A percentile compares a stretch with the other conserved stretches of the same genome.
Evolutionary conservation across 2,113 vertebrate species (phyloP).

Genomic region (Equus quagga): DNA sequence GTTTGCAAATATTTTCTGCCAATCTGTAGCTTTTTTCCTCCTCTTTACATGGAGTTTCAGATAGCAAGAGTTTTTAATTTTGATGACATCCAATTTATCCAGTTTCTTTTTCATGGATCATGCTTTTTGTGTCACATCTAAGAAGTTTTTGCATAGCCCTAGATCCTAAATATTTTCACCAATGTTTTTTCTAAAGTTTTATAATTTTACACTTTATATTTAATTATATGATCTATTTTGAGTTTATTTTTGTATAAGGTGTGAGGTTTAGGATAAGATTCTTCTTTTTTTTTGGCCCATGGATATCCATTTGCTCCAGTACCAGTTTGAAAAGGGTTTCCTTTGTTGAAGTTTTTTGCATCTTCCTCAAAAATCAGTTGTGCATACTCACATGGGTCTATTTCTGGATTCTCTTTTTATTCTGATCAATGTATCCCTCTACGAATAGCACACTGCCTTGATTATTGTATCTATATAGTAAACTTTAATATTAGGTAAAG

Average conservation of each 20-base stretch:
- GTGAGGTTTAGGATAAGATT: background rate
- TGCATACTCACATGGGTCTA: background rate
- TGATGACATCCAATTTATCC: background rate
- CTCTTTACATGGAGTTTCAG: background rate
- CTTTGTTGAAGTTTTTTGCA: background rate
- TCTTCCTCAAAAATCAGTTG: background rate
- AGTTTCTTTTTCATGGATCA: background rate
- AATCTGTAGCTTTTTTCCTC: background rate
- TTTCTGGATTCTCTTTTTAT: background rate
- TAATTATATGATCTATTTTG: too few species aligned
- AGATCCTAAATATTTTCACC: background rate
- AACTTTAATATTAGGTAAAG: background rate
- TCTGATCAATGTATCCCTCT: background rate
- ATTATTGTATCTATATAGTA: background rate
- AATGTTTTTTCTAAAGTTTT: background rate
- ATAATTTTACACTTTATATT: background rate
- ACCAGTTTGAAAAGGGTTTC: background rate
- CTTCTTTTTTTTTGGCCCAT: background rate
- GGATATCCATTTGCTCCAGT: background rate
- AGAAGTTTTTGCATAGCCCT: background rate
- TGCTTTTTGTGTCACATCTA: background rate
- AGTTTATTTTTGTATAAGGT: background rate
- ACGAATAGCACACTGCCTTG: background rate
- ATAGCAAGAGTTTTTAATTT: background rate
- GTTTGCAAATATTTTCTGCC: background rate